These are phyloP conservation scores for Ceratina japonica DNA, from an alignment of 1,140 invertebrate genomes.

Conservation along the genomic window DNA sequence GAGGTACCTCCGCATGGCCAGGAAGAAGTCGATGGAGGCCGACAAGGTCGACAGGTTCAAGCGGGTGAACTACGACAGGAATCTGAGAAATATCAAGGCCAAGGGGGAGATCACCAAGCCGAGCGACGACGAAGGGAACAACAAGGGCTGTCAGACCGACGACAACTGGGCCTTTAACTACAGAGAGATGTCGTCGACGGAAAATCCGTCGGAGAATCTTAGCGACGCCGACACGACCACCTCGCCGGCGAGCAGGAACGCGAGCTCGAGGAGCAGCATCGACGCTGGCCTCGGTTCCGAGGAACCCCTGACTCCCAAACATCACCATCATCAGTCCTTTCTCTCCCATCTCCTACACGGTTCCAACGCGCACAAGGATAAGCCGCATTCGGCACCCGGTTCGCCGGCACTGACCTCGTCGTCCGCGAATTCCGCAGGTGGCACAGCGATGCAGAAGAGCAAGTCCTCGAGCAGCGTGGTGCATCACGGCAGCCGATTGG, in stretches of 20 bases:
- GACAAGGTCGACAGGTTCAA: slow-evolving; percentile 91
- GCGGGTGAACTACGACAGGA: slow-evolving; percentile 92
- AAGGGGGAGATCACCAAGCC: slow-evolving; percentile 87
- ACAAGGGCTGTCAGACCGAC: slow-evolving; percentile 87
- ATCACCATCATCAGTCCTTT: slow-evolving; percentile 83
- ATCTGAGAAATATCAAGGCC: slow-evolving; percentile 90
- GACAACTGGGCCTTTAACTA: slow-evolving; percentile 84
- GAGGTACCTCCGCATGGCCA: slow-evolving; percentile 89
- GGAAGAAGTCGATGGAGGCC: slow-evolving; percentile 90
- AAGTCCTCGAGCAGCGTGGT: slow-evolving; percentile 92
- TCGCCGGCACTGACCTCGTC: slow-evolving; percentile 78
- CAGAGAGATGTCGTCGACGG: slow-evolving; percentile 67
- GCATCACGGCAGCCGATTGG: slow-evolving; percentile 85
- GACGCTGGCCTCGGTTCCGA: slow-evolving; percentile 78
- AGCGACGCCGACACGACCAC: slow-evolving; percentile 79
- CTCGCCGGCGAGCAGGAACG: slow-evolving; percentile 75
- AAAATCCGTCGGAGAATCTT: slow-evolving; percentile 68
- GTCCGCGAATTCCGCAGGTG: slow-evolving; percentile 77
- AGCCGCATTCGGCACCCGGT: slow-evolving; percentile 76
- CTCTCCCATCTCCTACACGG: slow-evolving; percentile 84
- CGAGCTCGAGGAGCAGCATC: slow-evolving; percentile 81
- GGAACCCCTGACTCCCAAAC: slow-evolving; percentile 78
- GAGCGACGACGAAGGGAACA: slow-evolving; percentile 85
- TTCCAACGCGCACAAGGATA: slow-evolving; percentile 79
- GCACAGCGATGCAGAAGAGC: slow-evolving; percentile 90